These are phyloP conservation scores for Phortica okadai DNA, from an alignment of 2,888 invertebrate genomes.

Conservation along the genomic window DNA sequence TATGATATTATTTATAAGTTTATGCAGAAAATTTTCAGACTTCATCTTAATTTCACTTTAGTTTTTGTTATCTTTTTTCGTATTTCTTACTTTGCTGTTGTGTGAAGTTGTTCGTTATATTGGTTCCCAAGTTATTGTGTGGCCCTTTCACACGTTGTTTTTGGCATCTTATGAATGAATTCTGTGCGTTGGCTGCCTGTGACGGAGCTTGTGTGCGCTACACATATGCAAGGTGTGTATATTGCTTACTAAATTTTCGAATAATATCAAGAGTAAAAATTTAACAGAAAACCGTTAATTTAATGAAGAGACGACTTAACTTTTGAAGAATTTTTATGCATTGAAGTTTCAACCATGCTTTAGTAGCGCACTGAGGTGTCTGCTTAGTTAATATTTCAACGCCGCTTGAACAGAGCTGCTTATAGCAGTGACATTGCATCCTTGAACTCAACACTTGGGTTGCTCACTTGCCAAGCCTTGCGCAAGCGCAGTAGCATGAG, in stretches of 20 bases:
- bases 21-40: slow-evolving; percentile 69
- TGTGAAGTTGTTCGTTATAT: slow-evolving; percentile 6
- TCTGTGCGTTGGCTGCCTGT: not conserved
- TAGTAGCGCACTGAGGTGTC: not conserved
- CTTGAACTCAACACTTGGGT: slow-evolving; percentile 59
- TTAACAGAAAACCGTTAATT: no score
- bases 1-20: slow-evolving; percentile 70
- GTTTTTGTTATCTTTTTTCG: not conserved
- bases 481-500: slow-evolving; percentile 3
- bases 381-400: not conserved
- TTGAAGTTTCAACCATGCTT: not conserved
- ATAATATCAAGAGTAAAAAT: no score
- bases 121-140: slow-evolving; percentile 54
- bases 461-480: slow-evolving; percentile 23
- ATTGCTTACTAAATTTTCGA: no score
- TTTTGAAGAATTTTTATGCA: no score
- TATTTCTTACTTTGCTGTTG: not conserved
- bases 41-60: not conserved
- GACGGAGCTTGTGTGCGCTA: not conserved
- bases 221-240: not conserved
- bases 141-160: slow-evolving; percentile 45
- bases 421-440: slow-evolving; percentile 49
- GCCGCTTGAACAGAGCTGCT: not conserved
- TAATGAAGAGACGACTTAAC: no score
- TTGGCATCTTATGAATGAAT: slow-evolving; percentile 60